Conservation (phyloP, 2,888 invertebrate species). For the Boloria selene region DNA sequence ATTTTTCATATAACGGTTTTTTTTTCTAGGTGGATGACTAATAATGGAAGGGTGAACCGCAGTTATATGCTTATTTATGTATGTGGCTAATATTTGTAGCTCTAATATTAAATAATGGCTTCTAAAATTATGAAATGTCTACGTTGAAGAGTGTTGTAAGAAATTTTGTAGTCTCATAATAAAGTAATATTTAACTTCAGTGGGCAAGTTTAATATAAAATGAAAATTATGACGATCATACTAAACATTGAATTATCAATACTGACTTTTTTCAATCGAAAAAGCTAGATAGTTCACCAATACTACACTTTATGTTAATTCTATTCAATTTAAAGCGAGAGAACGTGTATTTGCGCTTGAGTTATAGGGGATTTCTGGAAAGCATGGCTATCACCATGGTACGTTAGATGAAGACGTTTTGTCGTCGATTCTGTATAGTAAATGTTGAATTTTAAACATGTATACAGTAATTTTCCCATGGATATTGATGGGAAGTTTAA, state of each 20-base stretch:
- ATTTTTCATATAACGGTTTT: no score
- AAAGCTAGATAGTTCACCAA: conserved; percentile 15
- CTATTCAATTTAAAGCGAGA: conserved; percentile 59
- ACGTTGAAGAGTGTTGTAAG: no score
- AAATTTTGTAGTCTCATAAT: no score
- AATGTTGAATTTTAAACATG: conserved; percentile 28
- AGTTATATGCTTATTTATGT: no score
- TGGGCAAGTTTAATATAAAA: conserved; percentile 1
- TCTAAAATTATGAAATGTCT: no score
- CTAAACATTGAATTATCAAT: background rate
- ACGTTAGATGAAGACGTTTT: conserved; percentile 62
- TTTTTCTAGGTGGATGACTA: no score
- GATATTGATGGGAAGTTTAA: conserved; percentile 9
- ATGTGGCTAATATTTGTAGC: no score
- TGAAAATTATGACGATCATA: conserved; percentile 12
- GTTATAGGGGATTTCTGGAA: conserved; percentile 52
- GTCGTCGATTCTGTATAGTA: conserved; percentile 28
- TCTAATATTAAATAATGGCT: no score
- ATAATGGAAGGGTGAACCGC: no score
- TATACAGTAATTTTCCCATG: conserved; percentile 27
- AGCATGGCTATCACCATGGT: conserved; percentile 55
- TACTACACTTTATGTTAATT: conserved; percentile 25
- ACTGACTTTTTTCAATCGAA: conserved; percentile 17
- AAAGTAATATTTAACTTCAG: background rate
- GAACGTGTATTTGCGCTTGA: conserved; percentile 50